A percentile compares a stretch with the other conserved stretches of the same genome.
Evolutionary conservation across 2,888 invertebrate genomes (phyloP).

Genomic region (Geophilus truncorum): DNA sequence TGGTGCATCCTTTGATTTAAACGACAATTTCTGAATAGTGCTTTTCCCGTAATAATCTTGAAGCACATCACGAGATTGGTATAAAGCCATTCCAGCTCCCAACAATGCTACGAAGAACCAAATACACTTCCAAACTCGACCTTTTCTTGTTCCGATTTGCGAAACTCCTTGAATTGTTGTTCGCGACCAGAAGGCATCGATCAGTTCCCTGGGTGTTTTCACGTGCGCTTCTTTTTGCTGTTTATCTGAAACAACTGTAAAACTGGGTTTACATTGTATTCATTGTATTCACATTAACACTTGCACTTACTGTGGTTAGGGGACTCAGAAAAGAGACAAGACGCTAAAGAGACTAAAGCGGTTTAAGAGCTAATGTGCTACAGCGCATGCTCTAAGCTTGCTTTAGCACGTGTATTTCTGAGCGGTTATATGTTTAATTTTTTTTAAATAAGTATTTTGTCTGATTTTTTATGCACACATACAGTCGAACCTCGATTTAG

Average conservation of each 20-base stretch:
- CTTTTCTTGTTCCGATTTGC: constrained; percentile 15
- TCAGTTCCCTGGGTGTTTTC: background rate
- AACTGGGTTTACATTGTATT: too few relatives aligned
- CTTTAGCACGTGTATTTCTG: too few relatives aligned
- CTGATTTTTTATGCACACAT: too few relatives aligned
- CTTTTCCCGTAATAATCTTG: constrained; percentile 33
- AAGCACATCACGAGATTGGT: constrained; percentile 32
- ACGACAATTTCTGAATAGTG: constrained; percentile 27
- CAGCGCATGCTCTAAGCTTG: too few relatives aligned
- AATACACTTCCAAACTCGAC: background rate
- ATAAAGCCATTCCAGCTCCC: constrained; percentile 29
- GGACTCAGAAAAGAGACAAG: too few relatives aligned
- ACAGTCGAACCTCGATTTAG: too few relatives aligned
- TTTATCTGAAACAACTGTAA: background rate
- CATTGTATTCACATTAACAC: too few relatives aligned
- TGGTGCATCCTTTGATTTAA: constrained; percentile 29
- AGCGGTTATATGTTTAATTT: too few relatives aligned
- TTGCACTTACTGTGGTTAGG: too few relatives aligned
- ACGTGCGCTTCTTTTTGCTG: background rate
- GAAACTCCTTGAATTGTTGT: constrained; percentile 31
- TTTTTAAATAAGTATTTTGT: too few relatives aligned
- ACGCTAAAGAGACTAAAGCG: too few relatives aligned
- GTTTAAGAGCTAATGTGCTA: too few relatives aligned
- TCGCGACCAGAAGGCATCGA: background rate
- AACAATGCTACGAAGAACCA: constrained; percentile 6